Base-by-base conservation (phyloP, 2,888 invertebrate genomes). In the Thereva unica region DNA sequence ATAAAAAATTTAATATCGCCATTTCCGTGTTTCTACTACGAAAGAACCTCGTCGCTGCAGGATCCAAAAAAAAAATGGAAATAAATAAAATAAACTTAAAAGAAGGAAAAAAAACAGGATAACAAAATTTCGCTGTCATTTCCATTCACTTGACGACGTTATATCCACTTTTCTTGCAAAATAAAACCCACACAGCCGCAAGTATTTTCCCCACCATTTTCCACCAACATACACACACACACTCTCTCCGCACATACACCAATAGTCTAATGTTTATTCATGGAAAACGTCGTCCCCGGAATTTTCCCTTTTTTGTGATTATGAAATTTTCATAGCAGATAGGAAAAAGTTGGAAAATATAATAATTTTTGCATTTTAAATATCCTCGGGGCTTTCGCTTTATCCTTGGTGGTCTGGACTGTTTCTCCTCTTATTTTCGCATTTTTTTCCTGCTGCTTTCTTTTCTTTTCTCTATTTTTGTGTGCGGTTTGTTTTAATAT, bases 291-390 rank as follows among this genome's bases (percentile, higher is more conserved):
- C 68, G 68, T 65, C 68, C 53, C 65, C 54, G 61, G 52, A 67
- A 37, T 59, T 42, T 67, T 56, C 49, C 54, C 49, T 59, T 59
- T 59, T 23, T 23, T 23, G 23, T 65, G 68, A 68, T 68, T 68
- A 68, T 68, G 65, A 68, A 68, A 68, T 68, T 68, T 68, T 65
- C 68, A 68, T 68, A 65, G 65, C 55, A 65, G 59, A 68, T 68
- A 68, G 65, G 56, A 68, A 68, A 68, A 66, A 66, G 63, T 63
- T 66, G 68, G 66, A 55, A 70, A 72, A 72, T 71, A 70, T 72
- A 72, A 72, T 72, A 72, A 72, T 72, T 72, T 72, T 72, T 72
- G 72, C 70, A 72, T 72, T 72, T 72, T 72, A 72, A 72, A 72
- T 72, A 72, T 72, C 72, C 72, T 72, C 69, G 68, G 71, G 72